Base-by-base conservation (phyloP, 2,797 vertebrate species). In the Sebastes goodei region DNA sequence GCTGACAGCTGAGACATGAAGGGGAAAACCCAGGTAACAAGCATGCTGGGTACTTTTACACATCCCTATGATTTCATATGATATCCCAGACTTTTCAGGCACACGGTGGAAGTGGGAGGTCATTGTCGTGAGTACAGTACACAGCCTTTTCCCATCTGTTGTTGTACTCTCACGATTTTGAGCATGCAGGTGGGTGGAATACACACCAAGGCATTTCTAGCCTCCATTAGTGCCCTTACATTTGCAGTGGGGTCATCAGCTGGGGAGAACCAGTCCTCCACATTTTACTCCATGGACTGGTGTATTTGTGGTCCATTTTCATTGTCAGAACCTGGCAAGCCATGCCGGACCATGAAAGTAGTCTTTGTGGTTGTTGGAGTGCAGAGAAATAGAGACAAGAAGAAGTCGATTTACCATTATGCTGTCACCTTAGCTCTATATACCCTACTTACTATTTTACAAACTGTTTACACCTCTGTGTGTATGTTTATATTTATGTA, bases 221-320 rank as follows among this genome's bases (percentile, higher is more conserved):
- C 80, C 74, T 93, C 91, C 93, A 93, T 94, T 92, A 92, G 91
- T 92, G 93, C 88, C 92, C 91, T 88, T 75, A 55, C 64, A 79
- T 92, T 89, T 76, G 70, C 71, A 71, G 80, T 11, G 49, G 74
- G 89, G 92, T 93, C 90, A 91, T 84, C 86, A 81, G 85, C 83
- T 85, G 82, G 70, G 38, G 71, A 82, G 69, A 86, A 60, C 73
- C 71, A 74, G 76, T 12, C 23, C 70, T 73, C 29, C 81, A 57
- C 74, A 52, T 76, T 80, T 83, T 80, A 56, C 20, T 65, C 60
- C 30, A 62, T 8, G 15, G 20, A 27, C 57, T 7, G 21, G 30
- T 71, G 56, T 68, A 74, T 86, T 73, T 67, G 27, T 57, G 17
- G 71, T 32, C 57, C 63, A 27, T 76, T 81, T 72, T 63, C 14